phyloP scores from a whole-genome alignment of 1,140 invertebrate species.

The Odontomachus brunneus region DNA sequence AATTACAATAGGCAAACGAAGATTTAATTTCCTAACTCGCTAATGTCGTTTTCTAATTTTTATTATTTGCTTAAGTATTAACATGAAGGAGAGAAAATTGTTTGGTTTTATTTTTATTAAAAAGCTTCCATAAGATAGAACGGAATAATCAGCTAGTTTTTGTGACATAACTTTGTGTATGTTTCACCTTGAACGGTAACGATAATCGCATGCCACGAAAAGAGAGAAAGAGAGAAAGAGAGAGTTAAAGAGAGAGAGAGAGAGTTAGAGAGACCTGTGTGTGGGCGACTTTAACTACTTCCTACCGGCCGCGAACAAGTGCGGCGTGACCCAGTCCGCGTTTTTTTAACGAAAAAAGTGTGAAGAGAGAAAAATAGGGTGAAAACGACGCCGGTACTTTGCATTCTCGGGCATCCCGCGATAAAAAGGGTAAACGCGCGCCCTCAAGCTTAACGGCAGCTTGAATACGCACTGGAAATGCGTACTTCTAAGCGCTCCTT shows the following conservation, averaged over 20 bases:
- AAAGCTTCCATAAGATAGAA: conserved; percentile 7
- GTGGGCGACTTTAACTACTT: conserved; percentile 49
- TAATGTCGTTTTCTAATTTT: not conserved
- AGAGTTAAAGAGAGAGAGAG: too few relatives aligned
- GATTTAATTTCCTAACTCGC: not conserved
- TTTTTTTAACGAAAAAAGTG: conserved; percentile 48
- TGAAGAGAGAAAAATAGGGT: conserved; percentile 62
- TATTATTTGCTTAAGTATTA: conserved; percentile 9
- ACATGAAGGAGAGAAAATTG: not conserved
- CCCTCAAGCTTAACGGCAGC: conserved; percentile 63
- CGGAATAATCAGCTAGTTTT: conserved; percentile 29
- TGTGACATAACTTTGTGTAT: conserved; percentile 41
- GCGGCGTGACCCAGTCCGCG: conserved; percentile 44
- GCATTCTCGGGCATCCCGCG: conserved; percentile 71
- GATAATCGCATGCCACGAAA: conserved; percentile 4
- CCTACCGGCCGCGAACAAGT: conserved; percentile 48
- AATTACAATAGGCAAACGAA: not conserved
- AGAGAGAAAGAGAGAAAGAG: too few relatives aligned
- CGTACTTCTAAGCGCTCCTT: not conserved
- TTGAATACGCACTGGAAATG: conserved; percentile 19
- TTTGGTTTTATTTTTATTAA: conserved; percentile 17
- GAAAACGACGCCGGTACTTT: conserved; percentile 68
- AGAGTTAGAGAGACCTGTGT: conserved; percentile 8
- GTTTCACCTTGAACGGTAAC: conserved; percentile 18
- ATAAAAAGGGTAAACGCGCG: conserved; percentile 76